Conservation (phyloP, 1,140 invertebrate species). For the Chironomus tepperi region DNA sequence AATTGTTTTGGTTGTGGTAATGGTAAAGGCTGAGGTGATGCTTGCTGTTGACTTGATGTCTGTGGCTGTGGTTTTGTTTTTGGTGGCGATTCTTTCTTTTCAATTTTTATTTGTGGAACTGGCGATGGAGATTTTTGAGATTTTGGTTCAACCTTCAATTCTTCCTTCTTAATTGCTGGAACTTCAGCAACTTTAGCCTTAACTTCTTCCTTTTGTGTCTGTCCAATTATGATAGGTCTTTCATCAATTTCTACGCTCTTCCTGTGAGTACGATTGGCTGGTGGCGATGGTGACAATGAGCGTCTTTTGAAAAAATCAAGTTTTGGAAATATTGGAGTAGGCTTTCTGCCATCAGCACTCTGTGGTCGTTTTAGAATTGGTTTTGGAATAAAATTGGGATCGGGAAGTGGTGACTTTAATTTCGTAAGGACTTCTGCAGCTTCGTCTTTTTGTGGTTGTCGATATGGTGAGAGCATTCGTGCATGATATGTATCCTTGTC, state of each 20-base stretch:
- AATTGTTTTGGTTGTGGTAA: no score
- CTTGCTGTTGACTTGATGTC: no score
- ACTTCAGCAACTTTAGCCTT: constrained; percentile 30
- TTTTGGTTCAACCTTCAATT: constrained; percentile 26
- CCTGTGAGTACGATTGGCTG: constrained; percentile 30
- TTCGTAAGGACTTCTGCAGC: constrained; percentile 47
- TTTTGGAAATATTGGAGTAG: constrained; percentile 31
- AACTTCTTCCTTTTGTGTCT: constrained; percentile 24
- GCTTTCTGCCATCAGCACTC: constrained; percentile 34
- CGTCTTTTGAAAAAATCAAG: constrained; percentile 35
- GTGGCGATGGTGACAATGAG: constrained; percentile 35
- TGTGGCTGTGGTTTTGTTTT: constrained; percentile 26
- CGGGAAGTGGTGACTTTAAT: constrained; percentile 44
- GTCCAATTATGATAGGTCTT: constrained; percentile 26
- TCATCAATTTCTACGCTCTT: constrained; percentile 25
- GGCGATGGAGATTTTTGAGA: no score
- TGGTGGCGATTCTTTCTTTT: constrained; percentile 25
- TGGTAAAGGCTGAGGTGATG: no score
- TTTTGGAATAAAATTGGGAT: constrained; percentile 59
- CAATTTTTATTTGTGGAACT: no score
- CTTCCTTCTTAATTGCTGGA: constrained; percentile 33
- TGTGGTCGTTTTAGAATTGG: constrained; percentile 57
- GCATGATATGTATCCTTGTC: constrained; percentile 65
- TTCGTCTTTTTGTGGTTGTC: constrained; percentile 42
- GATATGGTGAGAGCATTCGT: constrained; percentile 39